Evolutionary conservation across 2,797 vertebrate genomes (phyloP).

Genomic region (Phrynocephalus vlangalii): DNA sequence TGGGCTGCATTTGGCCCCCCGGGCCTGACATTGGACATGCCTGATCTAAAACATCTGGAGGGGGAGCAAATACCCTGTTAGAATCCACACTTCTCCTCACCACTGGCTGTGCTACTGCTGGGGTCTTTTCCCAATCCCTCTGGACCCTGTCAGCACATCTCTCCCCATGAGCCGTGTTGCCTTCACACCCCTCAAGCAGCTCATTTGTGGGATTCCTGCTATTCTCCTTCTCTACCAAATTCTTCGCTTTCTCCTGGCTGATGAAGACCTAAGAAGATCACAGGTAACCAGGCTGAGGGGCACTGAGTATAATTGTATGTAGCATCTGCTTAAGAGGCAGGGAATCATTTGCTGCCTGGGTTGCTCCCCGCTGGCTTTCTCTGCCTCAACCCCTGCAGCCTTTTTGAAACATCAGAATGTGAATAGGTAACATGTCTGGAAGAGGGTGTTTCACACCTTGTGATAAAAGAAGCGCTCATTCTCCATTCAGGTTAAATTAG

Average conservation of each 20-base stretch:
- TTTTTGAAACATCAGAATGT: not conserved
- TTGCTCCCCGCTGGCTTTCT: constrained; percentile 58
- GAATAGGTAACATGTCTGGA: constrained; percentile 2
- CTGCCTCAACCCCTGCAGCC: constrained; percentile 42
- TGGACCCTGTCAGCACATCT: no score
- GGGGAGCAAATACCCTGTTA: no score
- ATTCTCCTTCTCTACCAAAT: not conserved
- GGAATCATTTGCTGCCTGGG: constrained; percentile 45
- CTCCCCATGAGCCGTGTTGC: no score
- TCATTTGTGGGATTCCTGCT: not conserved
- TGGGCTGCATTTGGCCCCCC: no score
- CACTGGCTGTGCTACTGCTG: no score
- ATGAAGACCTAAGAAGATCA: constrained; percentile 54
- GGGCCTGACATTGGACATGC: not conserved
- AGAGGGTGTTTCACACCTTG: not conserved
- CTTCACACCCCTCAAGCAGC: no score
- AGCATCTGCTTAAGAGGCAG: constrained; percentile 60
- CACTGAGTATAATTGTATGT: constrained; percentile 50
- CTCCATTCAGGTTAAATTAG: not conserved
- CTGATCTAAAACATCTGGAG: no score
- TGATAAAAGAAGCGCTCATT: not conserved
- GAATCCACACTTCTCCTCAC: no score
- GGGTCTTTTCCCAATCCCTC: no score
- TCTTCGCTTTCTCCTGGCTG: constrained; percentile 50
- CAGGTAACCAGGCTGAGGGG: constrained; percentile 40